Conservation (phyloP, 1,140 invertebrate species). For the Cecropterus lyciades region DNA sequence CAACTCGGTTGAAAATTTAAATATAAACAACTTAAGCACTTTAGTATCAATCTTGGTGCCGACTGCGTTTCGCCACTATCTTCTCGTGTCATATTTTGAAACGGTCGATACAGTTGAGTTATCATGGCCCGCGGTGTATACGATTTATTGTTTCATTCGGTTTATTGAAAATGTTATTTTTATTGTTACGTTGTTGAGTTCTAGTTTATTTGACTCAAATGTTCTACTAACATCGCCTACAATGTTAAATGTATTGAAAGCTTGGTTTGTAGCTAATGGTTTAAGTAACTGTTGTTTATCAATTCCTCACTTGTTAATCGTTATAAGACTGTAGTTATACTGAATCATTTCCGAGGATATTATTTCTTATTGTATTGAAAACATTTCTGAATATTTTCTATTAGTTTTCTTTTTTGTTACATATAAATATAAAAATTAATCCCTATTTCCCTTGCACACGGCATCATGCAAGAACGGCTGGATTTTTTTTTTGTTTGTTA, state of each 20-base stretch:
- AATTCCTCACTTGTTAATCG: background rate
- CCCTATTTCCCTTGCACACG: too few species aligned
- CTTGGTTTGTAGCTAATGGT: background rate
- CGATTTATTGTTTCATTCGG: constrained; percentile 39
- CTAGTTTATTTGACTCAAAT: constrained; percentile 12
- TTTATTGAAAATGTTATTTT: constrained; percentile 17
- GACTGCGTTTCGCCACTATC: constrained; percentile 48
- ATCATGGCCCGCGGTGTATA: constrained; percentile 32
- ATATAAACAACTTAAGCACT: constrained; percentile 77
- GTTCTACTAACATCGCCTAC: constrained; percentile 3
- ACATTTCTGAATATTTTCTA: too few species aligned
- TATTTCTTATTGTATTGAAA: too few species aligned
- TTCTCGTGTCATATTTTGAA: constrained; percentile 54
- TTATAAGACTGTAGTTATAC: too few species aligned
- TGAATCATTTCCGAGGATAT: too few species aligned
- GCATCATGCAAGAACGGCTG: too few species aligned
- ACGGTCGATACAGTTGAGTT: constrained; percentile 34
- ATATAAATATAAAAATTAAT: too few species aligned
- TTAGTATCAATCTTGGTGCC: constrained; percentile 49
- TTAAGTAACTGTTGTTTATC: background rate
- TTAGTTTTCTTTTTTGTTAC: too few species aligned
- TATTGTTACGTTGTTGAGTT: constrained; percentile 10
- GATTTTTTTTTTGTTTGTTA: too few species aligned
- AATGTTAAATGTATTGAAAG: background rate
- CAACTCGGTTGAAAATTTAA: constrained; percentile 69